Conservation (phyloP, 2,797 vertebrate species). For the Lerista edwardsae region DNA sequence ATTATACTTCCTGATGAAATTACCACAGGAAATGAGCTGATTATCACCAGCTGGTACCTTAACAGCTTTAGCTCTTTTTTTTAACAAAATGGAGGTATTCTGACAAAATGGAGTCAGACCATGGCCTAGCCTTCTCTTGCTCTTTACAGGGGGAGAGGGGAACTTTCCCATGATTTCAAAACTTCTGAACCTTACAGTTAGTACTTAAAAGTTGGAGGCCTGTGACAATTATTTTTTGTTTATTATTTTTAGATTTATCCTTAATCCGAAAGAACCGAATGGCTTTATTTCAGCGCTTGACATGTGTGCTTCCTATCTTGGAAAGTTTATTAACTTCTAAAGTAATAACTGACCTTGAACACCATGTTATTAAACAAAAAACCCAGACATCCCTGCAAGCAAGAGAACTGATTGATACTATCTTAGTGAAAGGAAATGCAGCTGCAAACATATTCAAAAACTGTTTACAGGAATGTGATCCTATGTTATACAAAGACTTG, state of each 20-base stretch:
- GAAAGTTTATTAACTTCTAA: conserved; percentile 87
- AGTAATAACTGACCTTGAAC: conserved; percentile 86
- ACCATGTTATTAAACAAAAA: conserved; percentile 89
- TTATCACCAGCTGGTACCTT: no score
- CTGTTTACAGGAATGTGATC: conserved; percentile 91
- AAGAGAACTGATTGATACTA: conserved; percentile 88
- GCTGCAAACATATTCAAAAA: conserved; percentile 92
- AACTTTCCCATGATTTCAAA: neutral
- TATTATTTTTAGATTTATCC: conserved; percentile 82
- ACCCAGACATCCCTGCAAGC: conserved; percentile 89
- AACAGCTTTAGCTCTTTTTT: no score
- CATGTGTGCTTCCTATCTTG: conserved; percentile 87
- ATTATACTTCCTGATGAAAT: no score
- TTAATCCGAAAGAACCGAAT: conserved; percentile 93
- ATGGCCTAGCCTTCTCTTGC: no score
- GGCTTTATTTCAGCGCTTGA: conserved; percentile 89
- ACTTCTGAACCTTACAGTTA: neutral
- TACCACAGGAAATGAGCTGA: no score
- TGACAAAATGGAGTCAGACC: no score
- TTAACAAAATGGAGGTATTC: no score
- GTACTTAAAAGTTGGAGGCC: conserved; percentile 1
- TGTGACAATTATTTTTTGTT: conserved; percentile 23
- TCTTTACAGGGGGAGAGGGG: no score
- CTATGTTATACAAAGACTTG: conserved; percentile 89
- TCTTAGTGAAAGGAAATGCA: conserved; percentile 92